phyloP scores from a whole-genome alignment of 2,888 invertebrate genomes.

The Rapana venosa region DNA sequence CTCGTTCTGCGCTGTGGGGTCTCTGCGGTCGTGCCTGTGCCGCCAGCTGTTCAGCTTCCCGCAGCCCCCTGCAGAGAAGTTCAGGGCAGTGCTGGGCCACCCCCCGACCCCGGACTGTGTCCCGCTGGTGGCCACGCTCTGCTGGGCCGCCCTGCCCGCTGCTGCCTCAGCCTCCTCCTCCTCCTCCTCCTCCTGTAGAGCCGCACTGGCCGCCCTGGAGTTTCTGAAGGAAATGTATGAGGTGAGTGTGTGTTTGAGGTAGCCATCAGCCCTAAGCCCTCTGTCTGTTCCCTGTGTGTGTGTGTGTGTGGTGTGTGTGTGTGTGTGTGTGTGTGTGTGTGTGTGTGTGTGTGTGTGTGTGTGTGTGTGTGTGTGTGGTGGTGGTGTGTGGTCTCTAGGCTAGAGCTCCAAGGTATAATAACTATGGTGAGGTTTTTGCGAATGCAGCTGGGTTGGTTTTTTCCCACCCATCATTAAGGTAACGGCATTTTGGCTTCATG shows the following conservation, averaged over 20 bases:
- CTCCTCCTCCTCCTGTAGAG: slow-evolving; percentile 45
- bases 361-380: no score
- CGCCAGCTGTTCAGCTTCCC: slow-evolving; percentile 38
- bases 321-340: no score
- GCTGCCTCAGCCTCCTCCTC: slow-evolving; percentile 56
- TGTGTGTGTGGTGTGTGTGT: no score
- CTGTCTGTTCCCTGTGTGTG: no score
- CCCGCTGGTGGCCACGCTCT: slow-evolving; percentile 69
- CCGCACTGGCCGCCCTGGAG: slow-evolving; percentile 68
- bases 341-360: no score
- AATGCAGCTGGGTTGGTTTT: no score
- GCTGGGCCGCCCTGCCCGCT: slow-evolving; percentile 71
- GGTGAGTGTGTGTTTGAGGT: neutral
- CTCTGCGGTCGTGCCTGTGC: slow-evolving; percentile 57
- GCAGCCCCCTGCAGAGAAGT: slow-evolving; percentile 53
- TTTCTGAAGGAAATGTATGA: slow-evolving; percentile 55
- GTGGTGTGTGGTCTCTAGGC: no score
- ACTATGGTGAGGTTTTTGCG: no score
- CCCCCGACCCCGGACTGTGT: slow-evolving; percentile 61
- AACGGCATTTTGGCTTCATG: no score
- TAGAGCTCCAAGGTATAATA: no score
- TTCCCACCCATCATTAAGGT: no score
- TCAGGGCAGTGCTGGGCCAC: slow-evolving; percentile 50
- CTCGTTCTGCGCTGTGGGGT: slow-evolving; percentile 73
- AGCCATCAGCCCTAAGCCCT: no score